Evolutionary conservation across 2,888 invertebrate species (phyloP).

Genomic region (Oscheius myriophilus): DNA sequence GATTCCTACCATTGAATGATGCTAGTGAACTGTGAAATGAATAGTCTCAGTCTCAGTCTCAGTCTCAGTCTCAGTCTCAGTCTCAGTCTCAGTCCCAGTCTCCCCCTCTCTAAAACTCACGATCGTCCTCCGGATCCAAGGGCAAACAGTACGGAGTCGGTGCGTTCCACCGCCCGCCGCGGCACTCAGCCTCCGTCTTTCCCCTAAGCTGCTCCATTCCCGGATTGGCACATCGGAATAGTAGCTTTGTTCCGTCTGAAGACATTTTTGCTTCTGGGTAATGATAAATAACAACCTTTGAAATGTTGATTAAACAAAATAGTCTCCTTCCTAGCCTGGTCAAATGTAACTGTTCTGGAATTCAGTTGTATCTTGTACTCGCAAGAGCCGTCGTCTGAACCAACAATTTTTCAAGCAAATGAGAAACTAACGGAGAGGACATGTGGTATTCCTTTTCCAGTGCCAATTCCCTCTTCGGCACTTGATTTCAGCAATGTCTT

Average conservation of each 20-base stretch:
- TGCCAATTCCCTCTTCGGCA: conserved; percentile 65
- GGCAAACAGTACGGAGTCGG: conserved; percentile 49
- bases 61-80: too few relatives aligned
- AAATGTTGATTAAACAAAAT: conserved; percentile 68
- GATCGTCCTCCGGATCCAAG: conserved; percentile 32
- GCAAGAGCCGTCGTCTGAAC: conserved; percentile 51
- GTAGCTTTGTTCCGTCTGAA: conserved; percentile 51
- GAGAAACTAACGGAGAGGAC: conserved; percentile 27
- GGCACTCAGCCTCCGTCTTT: conserved; percentile 41
- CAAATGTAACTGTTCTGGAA: conserved; percentile 55
- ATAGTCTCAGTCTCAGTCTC: too few relatives aligned
- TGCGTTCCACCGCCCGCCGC: conserved; percentile 48
- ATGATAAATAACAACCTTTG: conserved; percentile 34
- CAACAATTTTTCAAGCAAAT: not conserved
- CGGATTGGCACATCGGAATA: conserved; percentile 61
- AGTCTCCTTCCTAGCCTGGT: conserved; percentile 55
- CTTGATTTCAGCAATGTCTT: conserved; percentile 46
- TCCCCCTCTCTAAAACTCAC: conserved; percentile 6
- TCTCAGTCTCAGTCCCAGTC: too few relatives aligned
- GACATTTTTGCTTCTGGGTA: not conserved
- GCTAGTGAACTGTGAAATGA: too few relatives aligned
- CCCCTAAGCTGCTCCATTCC: conserved; percentile 52
- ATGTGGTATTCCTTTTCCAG: conserved; percentile 49
- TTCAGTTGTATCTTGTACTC: conserved; percentile 51
- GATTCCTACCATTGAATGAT: too few relatives aligned